Conservation (phyloP, 2,888 invertebrate species). For the Drosophila siamana region DNA sequence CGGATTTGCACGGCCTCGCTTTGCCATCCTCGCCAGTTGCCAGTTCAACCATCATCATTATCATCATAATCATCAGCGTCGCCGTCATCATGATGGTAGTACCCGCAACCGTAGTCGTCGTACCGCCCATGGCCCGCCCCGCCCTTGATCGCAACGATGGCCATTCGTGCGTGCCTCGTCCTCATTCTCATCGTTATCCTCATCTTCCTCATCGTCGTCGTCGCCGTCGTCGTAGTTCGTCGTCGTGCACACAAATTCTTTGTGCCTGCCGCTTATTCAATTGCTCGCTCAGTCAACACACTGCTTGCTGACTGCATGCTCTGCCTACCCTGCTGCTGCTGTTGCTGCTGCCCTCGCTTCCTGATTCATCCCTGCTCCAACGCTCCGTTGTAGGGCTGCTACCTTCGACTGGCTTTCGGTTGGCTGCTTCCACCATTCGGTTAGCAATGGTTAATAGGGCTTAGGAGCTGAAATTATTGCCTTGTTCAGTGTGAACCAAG, state of each 20-base stretch:
- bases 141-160: slow-evolving; percentile 28
- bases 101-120: slow-evolving; percentile 27
- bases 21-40: slow-evolving; percentile 59
- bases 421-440: slow-evolving; percentile 75
- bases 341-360: no score
- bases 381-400: not conserved
- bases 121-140: not conserved
- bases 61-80: slow-evolving; percentile 39
- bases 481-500: slow-evolving; percentile 80
- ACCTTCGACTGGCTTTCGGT: slow-evolving; percentile 49
- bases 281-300: slow-evolving; percentile 75
- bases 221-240: slow-evolving; percentile 19
- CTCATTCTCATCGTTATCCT: slow-evolving; percentile 5
- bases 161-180: slow-evolving; percentile 55
- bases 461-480: slow-evolving; percentile 81
- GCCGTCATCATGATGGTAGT: slow-evolving; percentile 7
- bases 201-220: slow-evolving; percentile 8
- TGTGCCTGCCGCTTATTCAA: slow-evolving; percentile 77
- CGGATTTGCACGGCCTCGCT: slow-evolving; percentile 75
- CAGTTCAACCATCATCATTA: slow-evolving; percentile 55
- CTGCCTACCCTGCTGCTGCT: not conserved
- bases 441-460: slow-evolving; percentile 81
- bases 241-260: slow-evolving; percentile 51
- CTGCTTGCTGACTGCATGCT: slow-evolving; percentile 20
- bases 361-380: slow-evolving; percentile 13